Conservation (phyloP, 2,888 invertebrate species). For the Nomada ruficornis region DNA sequence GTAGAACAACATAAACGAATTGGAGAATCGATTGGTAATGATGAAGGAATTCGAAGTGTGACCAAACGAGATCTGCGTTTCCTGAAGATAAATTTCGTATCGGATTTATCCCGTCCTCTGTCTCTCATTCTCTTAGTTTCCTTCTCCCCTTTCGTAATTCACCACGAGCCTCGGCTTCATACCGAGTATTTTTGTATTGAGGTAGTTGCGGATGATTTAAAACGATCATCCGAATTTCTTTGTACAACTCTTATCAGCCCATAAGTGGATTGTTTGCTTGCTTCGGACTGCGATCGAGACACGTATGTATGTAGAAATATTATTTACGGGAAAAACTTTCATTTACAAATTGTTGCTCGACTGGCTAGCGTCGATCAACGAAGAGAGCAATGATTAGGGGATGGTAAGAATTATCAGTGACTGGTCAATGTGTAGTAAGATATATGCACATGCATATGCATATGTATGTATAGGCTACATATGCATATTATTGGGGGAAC, state of each 20-base stretch:
- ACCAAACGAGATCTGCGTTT: conserved; percentile 30
- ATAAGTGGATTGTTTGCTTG: conserved; percentile 32
- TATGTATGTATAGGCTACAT: conserved; percentile 53
- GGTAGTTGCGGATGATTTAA: conserved; percentile 56
- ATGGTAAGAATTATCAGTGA: conserved; percentile 51
- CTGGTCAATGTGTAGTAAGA: conserved; percentile 39
- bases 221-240: conserved; percentile 50
- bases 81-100: conserved; percentile 35
- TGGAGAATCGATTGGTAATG: conserved; percentile 12
- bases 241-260: conserved; percentile 55
- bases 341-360: conserved; percentile 44
- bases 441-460: conserved; percentile 69
- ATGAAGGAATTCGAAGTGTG: conserved; percentile 40
- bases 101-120: background rate
- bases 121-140: background rate
- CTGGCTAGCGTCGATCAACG: conserved; percentile 39
- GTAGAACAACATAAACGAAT: conserved; percentile 40
- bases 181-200: conserved; percentile 54
- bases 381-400: conserved; percentile 45
- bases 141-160: conserved; percentile 25
- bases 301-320: conserved; percentile 58
- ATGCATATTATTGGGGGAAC: conserved; percentile 58
- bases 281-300: conserved; percentile 31
- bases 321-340: conserved; percentile 40
- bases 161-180: conserved; percentile 60